Conservation (phyloP, 2,797 vertebrate species). For the Rhabdophis nuchalis region DNA sequence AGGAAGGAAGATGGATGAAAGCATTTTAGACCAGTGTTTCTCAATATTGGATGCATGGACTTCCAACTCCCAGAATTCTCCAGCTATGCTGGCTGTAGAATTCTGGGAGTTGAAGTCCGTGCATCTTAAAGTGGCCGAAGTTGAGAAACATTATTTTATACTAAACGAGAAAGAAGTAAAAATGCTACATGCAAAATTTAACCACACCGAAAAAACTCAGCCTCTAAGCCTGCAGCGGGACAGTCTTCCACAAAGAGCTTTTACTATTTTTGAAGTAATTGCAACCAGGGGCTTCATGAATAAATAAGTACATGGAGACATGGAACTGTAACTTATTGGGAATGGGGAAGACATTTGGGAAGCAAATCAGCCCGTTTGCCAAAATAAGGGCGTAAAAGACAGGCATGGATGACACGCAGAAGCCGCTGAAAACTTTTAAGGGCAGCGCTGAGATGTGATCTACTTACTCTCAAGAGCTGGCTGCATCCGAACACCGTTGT, state of each 20-base stretch:
- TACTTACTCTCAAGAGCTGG: constrained; percentile 87
- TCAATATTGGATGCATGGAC: no score
- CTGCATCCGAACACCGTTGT: constrained; percentile 81
- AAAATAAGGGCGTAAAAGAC: neutral
- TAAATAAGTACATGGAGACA: neutral
- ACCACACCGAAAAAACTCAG: neutral
- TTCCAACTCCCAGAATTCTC: no score
- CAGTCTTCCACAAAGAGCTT: neutral
- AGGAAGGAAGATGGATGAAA: no score
- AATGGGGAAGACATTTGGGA: neutral
- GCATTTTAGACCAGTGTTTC: neutral
- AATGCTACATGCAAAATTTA: neutral
- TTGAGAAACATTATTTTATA: no score
- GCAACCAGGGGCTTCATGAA: neutral
- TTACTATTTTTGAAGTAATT: neutral
- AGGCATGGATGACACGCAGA: neutral
- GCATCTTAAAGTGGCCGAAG: no score
- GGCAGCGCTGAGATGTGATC: constrained; percentile 3
- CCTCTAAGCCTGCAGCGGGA: neutral
- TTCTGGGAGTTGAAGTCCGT: no score
- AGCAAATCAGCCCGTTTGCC: neutral
- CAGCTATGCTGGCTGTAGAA: no score
- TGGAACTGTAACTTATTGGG: neutral
- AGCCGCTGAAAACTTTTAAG: neutral
- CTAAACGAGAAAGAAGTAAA: neutral